Base-by-base conservation (phyloP, 2,113 vertebrate genomes). In the Entomyzon cyanotis region DNA sequence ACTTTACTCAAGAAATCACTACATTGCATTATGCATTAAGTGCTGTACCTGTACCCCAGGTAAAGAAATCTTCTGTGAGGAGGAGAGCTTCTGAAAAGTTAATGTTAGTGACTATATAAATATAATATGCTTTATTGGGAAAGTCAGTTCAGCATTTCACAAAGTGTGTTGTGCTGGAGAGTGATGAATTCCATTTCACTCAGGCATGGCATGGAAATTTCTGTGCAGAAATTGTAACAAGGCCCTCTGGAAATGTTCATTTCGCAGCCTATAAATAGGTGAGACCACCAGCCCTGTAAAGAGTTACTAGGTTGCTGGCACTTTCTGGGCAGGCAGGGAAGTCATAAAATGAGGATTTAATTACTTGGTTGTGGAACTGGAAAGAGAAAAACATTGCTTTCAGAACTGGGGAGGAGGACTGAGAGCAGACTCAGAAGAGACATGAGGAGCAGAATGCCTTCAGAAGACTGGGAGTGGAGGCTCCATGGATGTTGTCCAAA, bases 241-340 rank as follows among this genome's bases (percentile, higher is more conserved):
- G 86, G 42, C 39, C 37, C 79, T 92, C 94, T 93, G 95, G 90
- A 95, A 94, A 74, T 46, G 68, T 71, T 97, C 76, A 18, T 74
- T 71, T 93, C 2, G 0, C 94, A 97, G 93, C 71, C 76, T 81
- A 77, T 95, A 96, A 96, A 90, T 70, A 93, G 76, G 64, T 74
- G 83, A 95, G 88, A 59, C 76, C 84, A 47, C 64, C 73, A 87
- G 59, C 64, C 64, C 64, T 0, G 1, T 90, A 67, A 92, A 59
- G 79, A 78, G 47, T 86, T 92, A 77, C 76, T 59, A 8, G 20
- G 0, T 67, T 73, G 31, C 76, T 70, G 80, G 47, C 60, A 37
- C 44, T 68, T 94, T 84, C 83, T 90, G 64, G 82, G 68, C 73
- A 84, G 64, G 31, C 19, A 20, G 83, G 35, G 25, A 94, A 90